Conservation (phyloP, 2,113 vertebrate species). For the Clarias gariepinus region DNA sequence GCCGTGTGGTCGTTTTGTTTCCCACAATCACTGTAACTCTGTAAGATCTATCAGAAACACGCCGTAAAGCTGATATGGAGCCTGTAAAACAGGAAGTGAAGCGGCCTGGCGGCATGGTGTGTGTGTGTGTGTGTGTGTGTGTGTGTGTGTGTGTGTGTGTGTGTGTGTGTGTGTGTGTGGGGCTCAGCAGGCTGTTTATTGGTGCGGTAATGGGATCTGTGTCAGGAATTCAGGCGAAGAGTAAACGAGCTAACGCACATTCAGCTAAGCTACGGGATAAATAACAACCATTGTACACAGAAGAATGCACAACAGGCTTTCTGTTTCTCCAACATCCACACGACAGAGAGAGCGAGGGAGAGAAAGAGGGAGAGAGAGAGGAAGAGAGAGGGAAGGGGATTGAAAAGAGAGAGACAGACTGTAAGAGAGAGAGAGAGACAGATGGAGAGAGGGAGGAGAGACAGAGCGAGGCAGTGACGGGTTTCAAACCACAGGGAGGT, state of each 20-base stretch:
- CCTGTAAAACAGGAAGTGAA: background rate
- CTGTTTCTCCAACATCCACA: slow-evolving; percentile 62
- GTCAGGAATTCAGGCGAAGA: slow-evolving; percentile 64
- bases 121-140: background rate
- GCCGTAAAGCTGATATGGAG: background rate
- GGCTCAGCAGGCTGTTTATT: slow-evolving; percentile 48
- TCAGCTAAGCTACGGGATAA: slow-evolving; percentile 60
- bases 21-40: background rate
- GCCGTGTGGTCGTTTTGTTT: background rate
- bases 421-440: background rate
- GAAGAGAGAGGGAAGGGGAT: too few relatives aligned
- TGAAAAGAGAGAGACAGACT: background rate
- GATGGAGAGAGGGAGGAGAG: background rate
- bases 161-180: background rate
- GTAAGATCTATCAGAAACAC: background rate
- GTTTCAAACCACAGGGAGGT: background rate
- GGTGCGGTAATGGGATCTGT: slow-evolving; percentile 57
- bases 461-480: background rate
- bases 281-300: slow-evolving; percentile 67
- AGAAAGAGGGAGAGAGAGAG: slow-evolving; percentile 32
- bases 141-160: background rate
- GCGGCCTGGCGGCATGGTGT: background rate
- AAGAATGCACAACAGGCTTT: slow-evolving; percentile 67
- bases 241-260: slow-evolving; percentile 67
- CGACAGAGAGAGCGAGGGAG: slow-evolving; percentile 57